Percentiles rank a stretch among this genome's conserved stretches.
Conservation (phyloP, 2,888 invertebrate genomes). For the Ryuthela nishihirai region DNA sequence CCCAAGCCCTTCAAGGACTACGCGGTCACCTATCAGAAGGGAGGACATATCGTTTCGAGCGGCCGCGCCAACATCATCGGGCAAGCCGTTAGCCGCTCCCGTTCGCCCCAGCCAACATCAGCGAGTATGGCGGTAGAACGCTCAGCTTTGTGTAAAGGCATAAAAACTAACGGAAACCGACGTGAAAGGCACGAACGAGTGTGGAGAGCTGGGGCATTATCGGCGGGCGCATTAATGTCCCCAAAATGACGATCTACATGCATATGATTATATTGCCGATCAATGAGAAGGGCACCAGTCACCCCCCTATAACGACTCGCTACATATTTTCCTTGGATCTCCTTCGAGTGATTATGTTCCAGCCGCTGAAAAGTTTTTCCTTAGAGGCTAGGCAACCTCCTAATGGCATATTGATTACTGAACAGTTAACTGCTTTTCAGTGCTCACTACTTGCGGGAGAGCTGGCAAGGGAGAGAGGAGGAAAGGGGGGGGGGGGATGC, state of each 20-base stretch:
- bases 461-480: background rate
- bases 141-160: too few relatives aligned
- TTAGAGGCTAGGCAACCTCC: constrained; percentile 9
- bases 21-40: too few relatives aligned
- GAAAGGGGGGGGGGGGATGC: constrained; percentile 2
- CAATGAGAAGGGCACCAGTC: constrained; percentile 13
- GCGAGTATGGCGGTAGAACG: too few relatives aligned
- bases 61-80: too few relatives aligned
- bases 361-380: constrained; percentile 23
- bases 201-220: constrained; percentile 17
- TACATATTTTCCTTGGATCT: constrained; percentile 38
- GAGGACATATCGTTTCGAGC: too few relatives aligned
- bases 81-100: too few relatives aligned
- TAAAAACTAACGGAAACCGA: constrained; percentile 3
- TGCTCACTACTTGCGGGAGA: constrained; percentile 3
- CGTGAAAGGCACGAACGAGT: constrained; percentile 11
- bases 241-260: constrained; percentile 36
- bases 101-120: too few relatives aligned
- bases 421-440: constrained; percentile 40
- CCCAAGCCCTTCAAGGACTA: too few relatives aligned
- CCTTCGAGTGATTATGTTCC: constrained; percentile 34
- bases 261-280: constrained; percentile 38
- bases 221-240: constrained; percentile 26
- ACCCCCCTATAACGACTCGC: constrained; percentile 18
- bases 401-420: constrained; percentile 41